Percentiles rank a stretch among this genome's conserved stretches.
phyloP scores from a whole-genome alignment of 2,113 vertebrate species.

The Rostratula benghalensis region DNA sequence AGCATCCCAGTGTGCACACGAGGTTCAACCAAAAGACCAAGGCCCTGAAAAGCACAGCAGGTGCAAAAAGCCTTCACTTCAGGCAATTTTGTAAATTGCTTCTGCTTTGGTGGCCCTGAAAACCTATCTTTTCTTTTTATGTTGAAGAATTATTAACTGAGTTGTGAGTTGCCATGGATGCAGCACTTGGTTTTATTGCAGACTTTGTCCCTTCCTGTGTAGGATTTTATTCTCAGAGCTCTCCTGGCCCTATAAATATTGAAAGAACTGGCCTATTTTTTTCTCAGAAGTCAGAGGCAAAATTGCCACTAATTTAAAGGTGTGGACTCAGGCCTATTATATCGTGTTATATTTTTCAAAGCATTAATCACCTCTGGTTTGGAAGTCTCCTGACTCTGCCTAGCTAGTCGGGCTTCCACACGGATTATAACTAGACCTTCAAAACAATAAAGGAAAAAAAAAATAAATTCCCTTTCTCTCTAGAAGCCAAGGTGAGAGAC shows the following conservation, averaged over 20 bases:
- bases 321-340: background rate
- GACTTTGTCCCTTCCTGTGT: background rate
- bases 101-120: background rate
- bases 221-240: background rate
- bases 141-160: constrained; percentile 4
- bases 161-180: constrained; percentile 56
- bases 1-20: background rate
- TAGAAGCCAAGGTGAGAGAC: background rate
- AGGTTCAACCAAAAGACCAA: background rate
- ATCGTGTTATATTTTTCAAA: background rate
- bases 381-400: background rate
- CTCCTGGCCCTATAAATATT: constrained; percentile 30
- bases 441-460: background rate
- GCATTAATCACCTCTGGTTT: background rate
- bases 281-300: constrained; percentile 5
- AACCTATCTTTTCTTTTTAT: background rate
- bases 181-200: background rate
- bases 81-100: background rate
- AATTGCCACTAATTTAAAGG: constrained; percentile 2
- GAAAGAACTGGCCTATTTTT: constrained; percentile 10
- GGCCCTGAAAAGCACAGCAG: background rate
- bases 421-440: background rate
- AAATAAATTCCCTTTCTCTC: background rate
- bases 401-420: background rate
- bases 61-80: background rate